These are phyloP conservation scores for Heteromormyrus szaboi DNA, from an alignment of 2,797 vertebrate genomes.

Conservation along the genomic window DNA sequence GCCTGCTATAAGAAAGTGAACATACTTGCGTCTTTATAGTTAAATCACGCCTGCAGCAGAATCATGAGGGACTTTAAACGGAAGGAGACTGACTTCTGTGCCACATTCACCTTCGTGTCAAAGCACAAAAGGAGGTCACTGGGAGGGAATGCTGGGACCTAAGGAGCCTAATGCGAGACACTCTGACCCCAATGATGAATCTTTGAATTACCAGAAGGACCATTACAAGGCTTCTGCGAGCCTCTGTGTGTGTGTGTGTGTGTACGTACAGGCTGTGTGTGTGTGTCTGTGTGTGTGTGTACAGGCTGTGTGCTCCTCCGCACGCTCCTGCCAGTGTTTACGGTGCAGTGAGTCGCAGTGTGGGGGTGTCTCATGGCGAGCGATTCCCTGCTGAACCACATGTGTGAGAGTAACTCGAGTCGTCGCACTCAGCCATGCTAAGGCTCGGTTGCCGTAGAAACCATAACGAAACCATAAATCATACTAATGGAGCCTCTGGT, in stretches of 20 bases:
- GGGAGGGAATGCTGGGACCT: neutral
- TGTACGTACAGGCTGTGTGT: neutral
- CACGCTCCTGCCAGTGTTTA: neutral
- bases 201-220: neutral
- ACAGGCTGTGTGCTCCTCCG: neutral
- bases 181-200: neutral
- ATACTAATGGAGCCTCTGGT: conserved; percentile 63
- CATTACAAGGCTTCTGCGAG: neutral
- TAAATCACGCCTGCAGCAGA: neutral
- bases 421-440: conserved; percentile 31
- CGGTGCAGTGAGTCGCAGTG: neutral
- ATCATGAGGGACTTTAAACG: neutral
- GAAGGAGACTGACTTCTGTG: neutral
- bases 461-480: conserved; percentile 69
- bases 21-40: neutral
- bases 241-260: neutral
- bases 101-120: neutral
- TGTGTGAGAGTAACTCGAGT: neutral
- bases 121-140: neutral
- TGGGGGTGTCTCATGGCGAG: neutral
- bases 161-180: neutral
- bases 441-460: conserved; percentile 65
- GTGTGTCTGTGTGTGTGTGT: neutral
- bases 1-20: neutral
- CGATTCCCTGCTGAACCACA: neutral